phyloP scores from a whole-genome alignment of 2,113 vertebrate genomes.

The Zapornia atra region DNA sequence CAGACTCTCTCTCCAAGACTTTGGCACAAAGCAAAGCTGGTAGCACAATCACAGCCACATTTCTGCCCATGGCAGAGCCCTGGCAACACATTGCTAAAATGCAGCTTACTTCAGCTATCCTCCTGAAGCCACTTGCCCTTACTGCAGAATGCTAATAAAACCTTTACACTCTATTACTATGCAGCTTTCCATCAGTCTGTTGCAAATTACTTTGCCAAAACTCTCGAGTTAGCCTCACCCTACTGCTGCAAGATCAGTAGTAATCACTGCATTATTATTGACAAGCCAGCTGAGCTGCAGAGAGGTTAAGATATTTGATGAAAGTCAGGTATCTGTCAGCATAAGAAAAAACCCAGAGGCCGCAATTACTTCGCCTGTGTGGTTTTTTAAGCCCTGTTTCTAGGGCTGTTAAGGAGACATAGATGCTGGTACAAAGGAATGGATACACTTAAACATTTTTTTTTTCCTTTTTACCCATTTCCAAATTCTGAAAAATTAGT shows the following conservation, averaged over 20 bases:
- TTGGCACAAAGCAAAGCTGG: neutral
- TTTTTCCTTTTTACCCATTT: neutral
- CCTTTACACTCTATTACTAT: neutral
- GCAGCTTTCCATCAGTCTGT: neutral
- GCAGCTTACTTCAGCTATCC: neutral
- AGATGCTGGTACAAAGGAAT: neutral
- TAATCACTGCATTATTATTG: slow-evolving; percentile 6
- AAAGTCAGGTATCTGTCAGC: neutral
- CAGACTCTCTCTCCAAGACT: neutral
- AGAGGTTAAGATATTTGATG: neutral
- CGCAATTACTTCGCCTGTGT: neutral
- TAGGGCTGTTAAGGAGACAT: neutral
- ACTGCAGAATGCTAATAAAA: neutral
- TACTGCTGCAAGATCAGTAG: neutral
- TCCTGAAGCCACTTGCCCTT: neutral
- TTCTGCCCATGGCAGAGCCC: neutral
- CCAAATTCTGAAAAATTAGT: neutral
- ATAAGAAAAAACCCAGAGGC: neutral
- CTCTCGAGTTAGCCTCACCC: neutral
- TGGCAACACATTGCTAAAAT: neutral
- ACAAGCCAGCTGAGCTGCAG: neutral
- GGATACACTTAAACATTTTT: neutral
- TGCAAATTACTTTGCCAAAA: neutral
- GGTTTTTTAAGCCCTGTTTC: neutral
- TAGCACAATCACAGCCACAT: neutral